A percentile compares a stretch with the other conserved stretches of the same genome.
These are phyloP conservation scores for Zonitis immaculata DNA, from an alignment of 2,888 invertebrate species.

Conservation along the genomic window DNA sequence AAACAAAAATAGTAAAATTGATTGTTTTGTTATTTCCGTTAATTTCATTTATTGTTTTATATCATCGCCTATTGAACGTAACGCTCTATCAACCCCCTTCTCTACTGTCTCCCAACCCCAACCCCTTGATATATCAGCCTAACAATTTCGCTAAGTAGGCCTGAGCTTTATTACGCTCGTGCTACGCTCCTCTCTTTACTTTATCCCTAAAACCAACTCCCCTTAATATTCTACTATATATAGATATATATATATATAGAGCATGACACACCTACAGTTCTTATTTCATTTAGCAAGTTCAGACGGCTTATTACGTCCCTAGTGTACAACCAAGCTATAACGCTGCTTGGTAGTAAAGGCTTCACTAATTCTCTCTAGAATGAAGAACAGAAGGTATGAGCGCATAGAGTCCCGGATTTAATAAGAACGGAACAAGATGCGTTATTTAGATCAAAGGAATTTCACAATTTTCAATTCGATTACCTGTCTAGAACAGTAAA, in stretches of 20 bases:
- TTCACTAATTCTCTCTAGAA: slow-evolving; percentile 29
- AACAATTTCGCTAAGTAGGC: slow-evolving; percentile 28
- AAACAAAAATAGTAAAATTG: too few species aligned
- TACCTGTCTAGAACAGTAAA: slow-evolving; percentile 17
- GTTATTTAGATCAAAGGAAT: slow-evolving; percentile 28
- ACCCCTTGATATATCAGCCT: slow-evolving; percentile 10
- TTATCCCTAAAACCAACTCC: slow-evolving; percentile 14
- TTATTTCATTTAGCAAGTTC: slow-evolving; percentile 33
- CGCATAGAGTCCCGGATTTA: slow-evolving; percentile 10
- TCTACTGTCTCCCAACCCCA: too few species aligned
- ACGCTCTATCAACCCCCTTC: slow-evolving; percentile 18
- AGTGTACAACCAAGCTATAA: neutral
- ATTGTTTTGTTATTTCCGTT: too few species aligned
- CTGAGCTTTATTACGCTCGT: slow-evolving; percentile 30
- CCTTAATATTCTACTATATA: slow-evolving; percentile 22
- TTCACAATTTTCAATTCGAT: slow-evolving; percentile 32
- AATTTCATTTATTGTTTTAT: neutral
- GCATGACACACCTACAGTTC: slow-evolving; percentile 32
- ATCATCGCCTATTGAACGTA: neutral
- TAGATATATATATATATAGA: too few species aligned
- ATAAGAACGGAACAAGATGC: slow-evolving; percentile 4
- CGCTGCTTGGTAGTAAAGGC: slow-evolving; percentile 20
- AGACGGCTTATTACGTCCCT: slow-evolving; percentile 30
- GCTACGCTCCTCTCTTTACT: neutral
- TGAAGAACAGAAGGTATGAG: slow-evolving; percentile 11